Base-by-base conservation (phyloP, 2,113 vertebrate genomes). In the Holacanthus passer region DNA sequence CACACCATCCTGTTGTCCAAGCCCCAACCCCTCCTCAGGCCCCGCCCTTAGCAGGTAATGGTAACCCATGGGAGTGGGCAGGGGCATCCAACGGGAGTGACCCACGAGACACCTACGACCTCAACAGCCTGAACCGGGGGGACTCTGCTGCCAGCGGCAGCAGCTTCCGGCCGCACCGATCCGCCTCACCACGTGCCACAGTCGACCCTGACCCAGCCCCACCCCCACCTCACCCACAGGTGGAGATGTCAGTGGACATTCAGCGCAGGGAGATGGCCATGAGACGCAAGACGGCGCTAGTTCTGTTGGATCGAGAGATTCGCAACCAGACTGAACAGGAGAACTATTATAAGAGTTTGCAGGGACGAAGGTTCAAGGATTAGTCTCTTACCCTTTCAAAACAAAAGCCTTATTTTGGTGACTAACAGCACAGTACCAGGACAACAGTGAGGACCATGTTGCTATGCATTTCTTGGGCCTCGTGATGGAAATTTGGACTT, bases 1-100 rank as follows among this genome's bases (percentile, higher is more conserved):
- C 96, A 0, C 97, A 97, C 47, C 97, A 97, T 85, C 97, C 97
- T 0, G 94, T 97, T 0, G 96, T 97, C 1, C 97, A 96, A 35
- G 76, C 63, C 3, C 71, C 70, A 0, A 22, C 69, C 20, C 83
- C 62, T 17, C 85, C 81, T 0, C 92, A 88, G 9, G 85, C 84
- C 48, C 79, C 86, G 0, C 74, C 86, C 31, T 0, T 95, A 86
- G 0, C 86, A 8, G 87, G 95, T 2, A 96, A 96, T 0, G 92
- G 85, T 3, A 86, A 87, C 58, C 90, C 91, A 0, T 95, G 97
- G 90, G 96, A 97, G 70, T 98, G 97, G 97, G 96, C 94, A 24
- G 88, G 90, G 0, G 43, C 66, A 0, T 71, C 89, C n/a, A 87
- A 88, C 1, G 83, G 76, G 1, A 48, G 65, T 0, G 83, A 96